These are phyloP conservation scores for Acanthisitta chloris DNA, from an alignment of 2,113 vertebrate genomes.

Conservation along the genomic window DNA sequence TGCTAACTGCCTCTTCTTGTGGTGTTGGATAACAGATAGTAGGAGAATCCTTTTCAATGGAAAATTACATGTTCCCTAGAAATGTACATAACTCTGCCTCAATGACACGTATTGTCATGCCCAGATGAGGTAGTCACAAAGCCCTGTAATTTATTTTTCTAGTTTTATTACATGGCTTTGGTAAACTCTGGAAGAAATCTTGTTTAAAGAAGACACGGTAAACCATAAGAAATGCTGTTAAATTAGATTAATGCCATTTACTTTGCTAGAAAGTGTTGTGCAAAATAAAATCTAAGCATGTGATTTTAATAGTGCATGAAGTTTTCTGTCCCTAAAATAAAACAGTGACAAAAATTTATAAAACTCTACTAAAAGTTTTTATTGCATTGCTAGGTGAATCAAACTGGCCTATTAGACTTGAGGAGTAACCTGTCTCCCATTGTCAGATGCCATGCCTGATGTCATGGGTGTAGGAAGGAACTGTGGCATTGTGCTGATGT, in stretches of 20 bases:
- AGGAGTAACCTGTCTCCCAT: background rate
- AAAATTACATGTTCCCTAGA: background rate
- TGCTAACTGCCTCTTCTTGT: background rate
- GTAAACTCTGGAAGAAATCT: background rate
- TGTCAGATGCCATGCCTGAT: background rate
- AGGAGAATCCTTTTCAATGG: background rate
- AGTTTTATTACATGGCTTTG: background rate
- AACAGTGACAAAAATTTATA: background rate
- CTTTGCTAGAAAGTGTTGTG: background rate
- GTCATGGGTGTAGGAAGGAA: background rate
- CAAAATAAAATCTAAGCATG: background rate
- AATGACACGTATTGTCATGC: background rate
- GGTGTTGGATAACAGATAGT: background rate
- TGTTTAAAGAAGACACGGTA: background rate
- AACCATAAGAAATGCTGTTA: background rate
- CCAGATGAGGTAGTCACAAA: background rate
- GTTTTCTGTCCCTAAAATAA: background rate
- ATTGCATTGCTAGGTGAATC: background rate
- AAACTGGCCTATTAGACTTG: background rate
- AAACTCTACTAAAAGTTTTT: background rate
- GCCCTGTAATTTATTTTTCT: background rate
- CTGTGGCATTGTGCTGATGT: background rate
- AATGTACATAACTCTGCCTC: background rate
- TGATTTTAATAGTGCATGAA: background rate
- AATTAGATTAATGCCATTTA: background rate